Percentiles rank a stretch among this genome's conserved stretches.
Conservation (phyloP, 2,888 invertebrate genomes). For the Drosophila barbarae region DNA sequence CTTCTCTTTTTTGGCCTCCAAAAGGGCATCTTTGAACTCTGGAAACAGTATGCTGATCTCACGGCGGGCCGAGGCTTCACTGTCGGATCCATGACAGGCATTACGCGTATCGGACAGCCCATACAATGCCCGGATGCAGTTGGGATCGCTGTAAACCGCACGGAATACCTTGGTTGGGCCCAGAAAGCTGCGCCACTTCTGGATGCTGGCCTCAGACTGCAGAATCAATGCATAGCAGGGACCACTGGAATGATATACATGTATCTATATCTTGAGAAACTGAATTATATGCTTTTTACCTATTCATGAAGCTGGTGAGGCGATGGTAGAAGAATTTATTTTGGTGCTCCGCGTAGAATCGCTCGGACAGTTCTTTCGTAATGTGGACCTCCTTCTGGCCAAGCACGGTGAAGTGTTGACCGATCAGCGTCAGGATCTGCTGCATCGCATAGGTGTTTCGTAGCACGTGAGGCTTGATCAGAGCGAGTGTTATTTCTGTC, state of each 20-base stretch:
- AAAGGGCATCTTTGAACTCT: constrained; percentile 81
- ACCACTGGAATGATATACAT: constrained; percentile 83
- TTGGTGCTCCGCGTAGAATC: constrained; percentile 91
- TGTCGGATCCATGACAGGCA: constrained; percentile 96
- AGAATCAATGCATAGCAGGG: constrained; percentile 90
- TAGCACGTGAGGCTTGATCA: constrained; percentile 92
- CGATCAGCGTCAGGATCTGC: constrained; percentile 85
- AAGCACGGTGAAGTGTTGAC: constrained; percentile 87
- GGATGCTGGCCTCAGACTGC: constrained; percentile 87
- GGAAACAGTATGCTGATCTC: constrained; percentile 94
- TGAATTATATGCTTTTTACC: constrained; percentile 80
- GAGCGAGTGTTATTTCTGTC: constrained; percentile 88
- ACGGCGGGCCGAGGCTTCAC: constrained; percentile 83
- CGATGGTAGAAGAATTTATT: constrained; percentile 91
- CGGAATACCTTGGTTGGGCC: constrained; percentile 94
- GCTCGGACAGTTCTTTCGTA: constrained; percentile 83
- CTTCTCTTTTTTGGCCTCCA: neutral
- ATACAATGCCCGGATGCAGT: constrained; percentile 89
- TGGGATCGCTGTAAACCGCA: constrained; percentile 88
- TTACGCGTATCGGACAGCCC: constrained; percentile 97
- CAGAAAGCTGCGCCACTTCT: constrained; percentile 89
- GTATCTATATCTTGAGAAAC: neutral
- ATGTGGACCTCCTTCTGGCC: constrained; percentile 84
- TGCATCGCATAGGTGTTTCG: constrained; percentile 87
- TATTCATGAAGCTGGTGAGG: constrained; percentile 89